These are phyloP conservation scores for Zelleria hepariella DNA, from an alignment of 2,888 invertebrate species.

Conservation along the genomic window DNA sequence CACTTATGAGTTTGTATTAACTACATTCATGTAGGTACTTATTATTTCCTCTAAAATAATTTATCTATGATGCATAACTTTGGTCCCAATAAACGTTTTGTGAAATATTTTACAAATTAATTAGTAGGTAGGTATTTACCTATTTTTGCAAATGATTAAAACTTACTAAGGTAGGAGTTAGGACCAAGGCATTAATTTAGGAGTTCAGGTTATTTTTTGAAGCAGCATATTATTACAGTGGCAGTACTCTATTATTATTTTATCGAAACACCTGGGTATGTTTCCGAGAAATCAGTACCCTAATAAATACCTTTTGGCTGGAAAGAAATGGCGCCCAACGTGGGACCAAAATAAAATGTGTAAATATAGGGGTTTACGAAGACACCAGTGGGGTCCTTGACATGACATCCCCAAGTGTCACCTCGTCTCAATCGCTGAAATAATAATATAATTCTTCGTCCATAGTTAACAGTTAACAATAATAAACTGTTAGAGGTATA, in stretches of 20 bases:
- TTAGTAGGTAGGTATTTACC: not conserved
- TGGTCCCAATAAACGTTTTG: slow-evolving; percentile 33
- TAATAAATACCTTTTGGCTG: no score
- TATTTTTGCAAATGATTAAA: no score
- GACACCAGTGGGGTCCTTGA: no score
- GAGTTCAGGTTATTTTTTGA: not conserved
- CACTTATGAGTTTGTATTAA: no score
- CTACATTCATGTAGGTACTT: no score
- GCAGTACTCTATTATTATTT: not conserved
- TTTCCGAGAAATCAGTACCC: no score
- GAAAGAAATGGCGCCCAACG: not conserved
- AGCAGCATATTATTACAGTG: not conserved
- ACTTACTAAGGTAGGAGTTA: no score
- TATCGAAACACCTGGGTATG: no score
- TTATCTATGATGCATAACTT: no score
- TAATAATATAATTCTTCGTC: slow-evolving; percentile 22
- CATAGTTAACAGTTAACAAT: slow-evolving; percentile 55
- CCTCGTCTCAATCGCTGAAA: slow-evolving; percentile 17
- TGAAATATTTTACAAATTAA: not conserved
- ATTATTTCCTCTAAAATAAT: no score
- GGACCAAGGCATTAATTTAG: slow-evolving; percentile 19
- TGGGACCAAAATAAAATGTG: not conserved
- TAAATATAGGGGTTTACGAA: no score
- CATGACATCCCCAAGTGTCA: slow-evolving; percentile 5
- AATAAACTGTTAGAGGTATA: slow-evolving; percentile 58